These are phyloP conservation scores for Muschampia plurimacula DNA, from an alignment of 2,888 invertebrate species.

Conservation along the genomic window DNA sequence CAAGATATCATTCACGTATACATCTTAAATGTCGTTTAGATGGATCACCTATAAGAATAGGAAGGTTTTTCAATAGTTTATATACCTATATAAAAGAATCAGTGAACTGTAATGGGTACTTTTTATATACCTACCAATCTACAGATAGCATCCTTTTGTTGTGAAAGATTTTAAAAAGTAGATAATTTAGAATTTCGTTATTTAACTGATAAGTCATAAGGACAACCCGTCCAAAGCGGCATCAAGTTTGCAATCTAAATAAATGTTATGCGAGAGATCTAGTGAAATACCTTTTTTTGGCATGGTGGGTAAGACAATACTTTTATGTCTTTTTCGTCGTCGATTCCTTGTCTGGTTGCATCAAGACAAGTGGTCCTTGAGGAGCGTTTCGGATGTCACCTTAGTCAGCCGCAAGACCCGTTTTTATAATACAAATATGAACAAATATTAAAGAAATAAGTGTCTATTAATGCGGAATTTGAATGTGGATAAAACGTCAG, in stretches of 20 bases:
- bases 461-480: conserved; percentile 7
- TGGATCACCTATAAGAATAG: no score
- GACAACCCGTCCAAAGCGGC: conserved; percentile 2
- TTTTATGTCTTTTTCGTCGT: conserved; percentile 12
- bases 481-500: conserved; percentile 7
- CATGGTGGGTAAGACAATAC: conserved; percentile 9
- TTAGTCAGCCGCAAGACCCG: background rate
- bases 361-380: conserved; percentile 16
- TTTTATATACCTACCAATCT: background rate
- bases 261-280: conserved; percentile 41
- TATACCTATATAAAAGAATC: background rate
- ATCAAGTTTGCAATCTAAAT: conserved; percentile 23
- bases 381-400: conserved; percentile 15
- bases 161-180: background rate
- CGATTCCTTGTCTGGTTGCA: conserved; percentile 9
- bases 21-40: background rate
- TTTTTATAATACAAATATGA: background rate
- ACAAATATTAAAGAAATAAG: conserved; percentile 12
- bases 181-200: background rate
- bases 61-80: background rate
- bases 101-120: background rate
- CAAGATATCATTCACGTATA: background rate
- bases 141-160: background rate
- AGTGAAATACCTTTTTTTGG: conserved; percentile 34
- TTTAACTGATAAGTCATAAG: conserved; percentile 5